Conservation (phyloP, 1,140 invertebrate species). For the Probaryconus sp. region DNA sequence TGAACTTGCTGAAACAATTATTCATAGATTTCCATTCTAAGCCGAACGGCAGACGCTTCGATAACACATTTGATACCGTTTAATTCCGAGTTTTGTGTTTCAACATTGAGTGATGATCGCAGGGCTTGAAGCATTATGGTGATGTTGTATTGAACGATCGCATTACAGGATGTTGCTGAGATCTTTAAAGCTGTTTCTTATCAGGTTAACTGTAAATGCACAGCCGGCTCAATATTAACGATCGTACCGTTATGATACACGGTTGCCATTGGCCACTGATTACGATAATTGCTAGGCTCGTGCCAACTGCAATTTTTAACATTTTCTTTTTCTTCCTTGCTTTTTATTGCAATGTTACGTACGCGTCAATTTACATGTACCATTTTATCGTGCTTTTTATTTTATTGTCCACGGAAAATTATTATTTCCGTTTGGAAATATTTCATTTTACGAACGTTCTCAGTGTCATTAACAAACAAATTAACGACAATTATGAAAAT, state of each 20-base stretch:
- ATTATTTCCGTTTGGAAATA: no score
- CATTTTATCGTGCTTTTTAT: no score
- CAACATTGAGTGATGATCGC: conserved; percentile 37
- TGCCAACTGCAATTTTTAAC: conserved; percentile 22
- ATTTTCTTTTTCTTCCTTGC: no score
- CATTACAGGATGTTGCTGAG: conserved; percentile 40
- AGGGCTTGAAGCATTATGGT: conserved; percentile 43
- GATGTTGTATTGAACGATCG: conserved; percentile 43
- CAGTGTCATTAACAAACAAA: no score
- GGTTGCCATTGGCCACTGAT: conserved; percentile 25
- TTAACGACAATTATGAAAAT: no score
- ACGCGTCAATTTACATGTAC: conserved; percentile 7
- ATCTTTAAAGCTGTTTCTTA: conserved; percentile 35
- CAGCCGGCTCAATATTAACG: conserved; percentile 37
- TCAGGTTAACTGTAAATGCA: conserved; percentile 44
- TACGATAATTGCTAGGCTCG: conserved; percentile 30
- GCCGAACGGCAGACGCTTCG: neutral
- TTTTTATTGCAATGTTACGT: neutral
- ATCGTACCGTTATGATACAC: conserved; percentile 43
- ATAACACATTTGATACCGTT: neutral
- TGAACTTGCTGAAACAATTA: neutral
- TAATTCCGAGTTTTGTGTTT: conserved; percentile 17
- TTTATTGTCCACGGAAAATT: no score
- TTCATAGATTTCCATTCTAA: neutral
- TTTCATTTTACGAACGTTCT: no score